Conservation (phyloP, 2,797 vertebrate genomes). For the Jordanella pulchra region DNA sequence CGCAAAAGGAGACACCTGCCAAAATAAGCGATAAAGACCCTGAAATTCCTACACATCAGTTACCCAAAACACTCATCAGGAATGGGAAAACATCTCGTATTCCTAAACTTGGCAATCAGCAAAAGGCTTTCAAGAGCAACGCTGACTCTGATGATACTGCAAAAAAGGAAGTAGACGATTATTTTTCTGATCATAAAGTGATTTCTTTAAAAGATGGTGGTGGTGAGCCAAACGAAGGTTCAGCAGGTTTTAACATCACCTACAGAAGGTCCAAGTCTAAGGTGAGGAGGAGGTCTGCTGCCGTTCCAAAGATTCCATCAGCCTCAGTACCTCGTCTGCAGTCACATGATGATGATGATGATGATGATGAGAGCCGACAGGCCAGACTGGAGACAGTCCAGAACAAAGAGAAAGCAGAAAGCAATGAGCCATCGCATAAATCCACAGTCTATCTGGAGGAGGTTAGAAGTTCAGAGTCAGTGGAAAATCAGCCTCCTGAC, state of each 20-base stretch:
- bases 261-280: slow-evolving; percentile 43
- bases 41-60: neutral
- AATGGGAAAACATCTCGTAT: slow-evolving; percentile 47
- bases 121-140: slow-evolving; percentile 33
- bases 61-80: neutral
- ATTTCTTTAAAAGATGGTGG: slow-evolving; percentile 1
- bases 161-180: slow-evolving; percentile 48
- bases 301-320: slow-evolving; percentile 29
- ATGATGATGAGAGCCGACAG: slow-evolving; percentile 13
- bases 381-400: slow-evolving; percentile 7
- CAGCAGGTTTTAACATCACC: slow-evolving; percentile 32
- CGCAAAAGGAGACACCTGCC: neutral
- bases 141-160: neutral
- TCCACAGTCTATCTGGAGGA: slow-evolving; percentile 2
- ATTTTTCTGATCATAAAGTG: slow-evolving; percentile 50
- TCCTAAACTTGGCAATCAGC: slow-evolving; percentile 45
- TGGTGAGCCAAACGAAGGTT: slow-evolving; percentile 9
- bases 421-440: neutral
- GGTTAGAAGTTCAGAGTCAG: neutral
- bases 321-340: slow-evolving; percentile 22
- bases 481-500: neutral
- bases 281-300: slow-evolving; percentile 17
- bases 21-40: neutral
- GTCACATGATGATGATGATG: slow-evolving; percentile 14
- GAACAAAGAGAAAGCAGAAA: neutral